phyloP scores from a whole-genome alignment of 2,113 vertebrate species.

The Callipepla squamata region DNA sequence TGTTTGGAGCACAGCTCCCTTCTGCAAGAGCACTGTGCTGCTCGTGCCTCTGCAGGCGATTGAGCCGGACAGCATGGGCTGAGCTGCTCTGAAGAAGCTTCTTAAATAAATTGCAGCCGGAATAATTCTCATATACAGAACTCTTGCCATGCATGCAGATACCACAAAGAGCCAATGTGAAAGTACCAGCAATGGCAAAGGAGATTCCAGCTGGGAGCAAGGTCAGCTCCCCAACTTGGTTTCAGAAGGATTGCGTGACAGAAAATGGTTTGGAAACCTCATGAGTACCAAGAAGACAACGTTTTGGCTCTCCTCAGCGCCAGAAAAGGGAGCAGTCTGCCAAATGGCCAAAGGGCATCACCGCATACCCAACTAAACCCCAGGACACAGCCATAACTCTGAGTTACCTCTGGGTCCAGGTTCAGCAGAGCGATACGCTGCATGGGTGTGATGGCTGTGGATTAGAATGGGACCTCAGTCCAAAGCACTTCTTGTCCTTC shows the following conservation, averaged over 20 bases:
- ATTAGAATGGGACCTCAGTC: accelerated
- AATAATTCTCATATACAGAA: not conserved
- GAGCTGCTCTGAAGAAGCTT: not conserved
- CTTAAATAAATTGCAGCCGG: not conserved
- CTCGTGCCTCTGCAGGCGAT: accelerated
- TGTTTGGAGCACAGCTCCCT: not conserved
- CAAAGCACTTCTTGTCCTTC: not conserved
- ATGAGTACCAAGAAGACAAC: not conserved
- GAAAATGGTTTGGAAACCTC: not conserved
- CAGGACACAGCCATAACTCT: not conserved
- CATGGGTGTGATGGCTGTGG: not conserved
- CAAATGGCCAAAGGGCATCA: accelerated
- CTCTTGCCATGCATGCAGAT: not conserved
- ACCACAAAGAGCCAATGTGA: not conserved
- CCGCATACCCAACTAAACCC: accelerated
- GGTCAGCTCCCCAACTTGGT: not conserved
- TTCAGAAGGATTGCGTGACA: not conserved
- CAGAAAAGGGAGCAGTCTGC: not conserved
- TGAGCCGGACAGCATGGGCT: accelerated
- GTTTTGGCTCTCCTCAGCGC: no score
- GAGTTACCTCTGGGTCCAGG: accelerated
- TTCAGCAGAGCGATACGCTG: accelerated
- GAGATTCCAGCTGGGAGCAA: no score
- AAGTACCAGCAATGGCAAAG: not conserved
- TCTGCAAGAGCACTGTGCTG: accelerated